Base-by-base conservation (phyloP, 2,113 vertebrate species). In the Mesitornis unicolor region DNA sequence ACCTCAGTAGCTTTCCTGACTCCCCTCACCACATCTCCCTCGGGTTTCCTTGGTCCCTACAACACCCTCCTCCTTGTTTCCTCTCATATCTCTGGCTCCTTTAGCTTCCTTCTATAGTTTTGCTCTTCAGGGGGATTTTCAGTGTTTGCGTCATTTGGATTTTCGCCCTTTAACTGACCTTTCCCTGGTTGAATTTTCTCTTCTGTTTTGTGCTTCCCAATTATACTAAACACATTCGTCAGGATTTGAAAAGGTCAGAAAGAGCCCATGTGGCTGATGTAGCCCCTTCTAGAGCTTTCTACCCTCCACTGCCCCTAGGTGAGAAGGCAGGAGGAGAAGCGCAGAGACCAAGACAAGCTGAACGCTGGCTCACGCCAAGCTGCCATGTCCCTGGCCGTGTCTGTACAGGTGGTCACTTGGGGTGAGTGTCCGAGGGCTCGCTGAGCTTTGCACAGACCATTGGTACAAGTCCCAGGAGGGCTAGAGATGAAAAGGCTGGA, bases 161-260 rank as follows among this genome's bases (percentile, higher is more conserved):
- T 95, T 94, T 96, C 31, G 93, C 96, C 94, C 94, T 97, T 97
- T 97, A 94, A 74, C 70, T 97, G 97, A 97, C 95, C 95, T 97
- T 97, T 96, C 85, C 43, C 57, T 25, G 5, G 43, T 19, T 93
- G 95, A 95, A 93, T 89, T 96, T 96, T 93, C 78, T 97, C 54
- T 3, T 93, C 90, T 63, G 75, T 93, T 96, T 93, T 90, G 90
- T 95, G 91, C 95, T 91, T 96, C 91, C 95, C 93, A 97, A 97
- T 96, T 95, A 94, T 80, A 95, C 95, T 91, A 96, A 96, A 94
- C 90, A 89, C 92, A 96, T 95, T 97, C 50, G 48, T 95, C 95
- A 95, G 86, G 89, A 92, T 79, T 94, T 96, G 97, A 96, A 97
- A 97, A 97, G 97, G 95, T 95, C 95, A 96, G 56, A 83, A 93